Evolutionary conservation across 2,113 vertebrate genomes (phyloP).

Genomic region (Galemys pyrenaicus): DNA sequence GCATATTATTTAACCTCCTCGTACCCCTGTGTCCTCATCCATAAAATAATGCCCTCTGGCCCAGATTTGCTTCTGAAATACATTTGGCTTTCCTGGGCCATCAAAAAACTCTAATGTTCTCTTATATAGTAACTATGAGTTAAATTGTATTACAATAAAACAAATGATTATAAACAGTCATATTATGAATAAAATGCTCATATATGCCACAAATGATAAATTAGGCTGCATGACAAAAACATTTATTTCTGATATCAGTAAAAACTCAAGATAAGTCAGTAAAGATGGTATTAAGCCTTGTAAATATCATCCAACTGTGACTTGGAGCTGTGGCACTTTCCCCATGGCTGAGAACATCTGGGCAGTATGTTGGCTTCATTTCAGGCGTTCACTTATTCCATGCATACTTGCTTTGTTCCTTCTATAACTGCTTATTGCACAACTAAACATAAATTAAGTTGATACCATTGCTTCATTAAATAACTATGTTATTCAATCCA

Average conservation of each 20-base stretch:
- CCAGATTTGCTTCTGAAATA: constrained; percentile 55
- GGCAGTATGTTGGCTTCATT: constrained; percentile 46
- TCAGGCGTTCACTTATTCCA: constrained; percentile 3
- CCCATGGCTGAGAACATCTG: constrained; percentile 71
- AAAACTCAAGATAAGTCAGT: constrained; percentile 69
- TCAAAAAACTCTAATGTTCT: constrained; percentile 13
- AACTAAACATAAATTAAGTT: constrained; percentile 25
- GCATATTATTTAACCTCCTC: constrained; percentile 23
- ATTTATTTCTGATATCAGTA: constrained; percentile 73
- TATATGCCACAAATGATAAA: constrained; percentile 66
- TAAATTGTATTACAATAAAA: constrained; percentile 60
- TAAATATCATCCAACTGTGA: constrained; percentile 77
- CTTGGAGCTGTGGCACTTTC: constrained; percentile 48
- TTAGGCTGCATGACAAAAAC: constrained; percentile 73
- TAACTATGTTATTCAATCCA: neutral
- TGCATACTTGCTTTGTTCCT: constrained; percentile 40
- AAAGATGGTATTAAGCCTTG: constrained; percentile 70
- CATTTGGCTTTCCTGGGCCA: constrained; percentile 14
- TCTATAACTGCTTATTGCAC: constrained; percentile 45
- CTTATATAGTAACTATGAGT: constrained; percentile 14
- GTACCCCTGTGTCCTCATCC: neutral
- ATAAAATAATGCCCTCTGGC: constrained; percentile 9
- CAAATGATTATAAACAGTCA: constrained; percentile 52
- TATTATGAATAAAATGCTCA: constrained; percentile 55
- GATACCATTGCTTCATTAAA: neutral